Percentiles rank a stretch among this genome's conserved stretches.
Conservation (phyloP, 2,888 invertebrate genomes). For the Monochamus alternatus region DNA sequence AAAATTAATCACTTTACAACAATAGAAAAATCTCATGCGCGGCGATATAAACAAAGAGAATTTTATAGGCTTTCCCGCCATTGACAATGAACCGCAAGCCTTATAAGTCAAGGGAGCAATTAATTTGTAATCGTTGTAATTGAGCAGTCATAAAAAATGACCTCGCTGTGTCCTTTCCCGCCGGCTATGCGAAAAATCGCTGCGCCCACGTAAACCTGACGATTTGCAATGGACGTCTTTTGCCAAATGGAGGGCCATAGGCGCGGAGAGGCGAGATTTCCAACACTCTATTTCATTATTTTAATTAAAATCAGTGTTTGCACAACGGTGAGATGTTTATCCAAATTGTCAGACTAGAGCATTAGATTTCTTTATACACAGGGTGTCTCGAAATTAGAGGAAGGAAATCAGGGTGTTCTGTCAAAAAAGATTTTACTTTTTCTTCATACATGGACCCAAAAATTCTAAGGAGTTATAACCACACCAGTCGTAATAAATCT, state of each 20-base stretch:
- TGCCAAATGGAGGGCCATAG: conserved; percentile 17
- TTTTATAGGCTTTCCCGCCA: conserved; percentile 29
- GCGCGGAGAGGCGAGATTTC: not conserved
- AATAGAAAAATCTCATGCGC: conserved; percentile 8
- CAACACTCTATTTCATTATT: not conserved
- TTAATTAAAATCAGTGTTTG: too few species aligned
- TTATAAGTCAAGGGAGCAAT: conserved; percentile 35
- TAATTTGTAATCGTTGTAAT: conserved; percentile 29
- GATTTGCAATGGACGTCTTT: not conserved
- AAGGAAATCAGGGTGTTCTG: too few species aligned
- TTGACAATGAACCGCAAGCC: conserved; percentile 39
- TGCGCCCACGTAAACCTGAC: conserved; percentile 12
- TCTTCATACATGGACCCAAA: too few species aligned
- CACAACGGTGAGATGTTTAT: too few species aligned
- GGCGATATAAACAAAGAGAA: conserved; percentile 16
- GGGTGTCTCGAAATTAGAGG: too few species aligned
- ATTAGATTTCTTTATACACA: too few species aligned
- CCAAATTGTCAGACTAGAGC: too few species aligned
- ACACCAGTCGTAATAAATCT: too few species aligned
- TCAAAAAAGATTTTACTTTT: too few species aligned
- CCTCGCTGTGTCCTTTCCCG: conserved; percentile 29
- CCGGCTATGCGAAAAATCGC: conserved; percentile 22
- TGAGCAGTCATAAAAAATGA: conserved; percentile 31
- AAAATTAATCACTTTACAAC: not conserved
- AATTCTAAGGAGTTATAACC: too few species aligned